Evolutionary conservation across 2,888 invertebrate species (phyloP), one percentile per base, ranked within the genome.

Genomic region (Biston stratarius): DNA sequence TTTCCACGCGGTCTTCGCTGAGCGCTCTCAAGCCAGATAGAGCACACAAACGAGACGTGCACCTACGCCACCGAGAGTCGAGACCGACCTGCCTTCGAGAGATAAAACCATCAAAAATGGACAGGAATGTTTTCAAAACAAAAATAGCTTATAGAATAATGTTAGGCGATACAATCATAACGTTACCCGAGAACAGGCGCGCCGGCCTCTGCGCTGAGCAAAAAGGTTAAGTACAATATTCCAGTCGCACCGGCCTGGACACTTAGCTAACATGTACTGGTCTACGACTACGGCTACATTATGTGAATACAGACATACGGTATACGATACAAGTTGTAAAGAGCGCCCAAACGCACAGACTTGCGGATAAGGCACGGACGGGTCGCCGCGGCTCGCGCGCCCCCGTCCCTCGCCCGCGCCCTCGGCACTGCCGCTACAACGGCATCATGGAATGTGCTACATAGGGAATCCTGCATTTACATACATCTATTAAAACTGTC

Each of bases 361-460:
- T 87, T 84, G 66, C 77, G 64, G 73, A 56, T 84, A 89, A 90
- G 90, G 90, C 90, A 88, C 90, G 78, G 86, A 75, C 86, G 86
- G 66, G 83, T 77, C 81, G 70, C 61, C 86, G 83, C 85, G 55
- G 76, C 77, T 81, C 67, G 64, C 77, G 56, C 74, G 34, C 73
- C 64, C 57, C 69, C 6, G 74, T 34, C 69, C 51, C 64, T 14
- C 52, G 36, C 52, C 63, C 48, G 61, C 48, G 36, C 36, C 6
- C 38, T 8, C 38, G 38, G 38, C 0, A 38, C 38, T 8, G 38
- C 24, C 24, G 38, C 38, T 38, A 24, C 3, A 3, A 24, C 24
- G 24, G 24, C 38, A 45, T 14, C 45, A 14, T 0, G 14, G 14
- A n/a, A 24, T 11, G 48, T 33, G 48, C 24, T 11, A 3, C 14